Conservation (phyloP, 2,797 vertebrate species). For the Thunnus albacares region DNA sequence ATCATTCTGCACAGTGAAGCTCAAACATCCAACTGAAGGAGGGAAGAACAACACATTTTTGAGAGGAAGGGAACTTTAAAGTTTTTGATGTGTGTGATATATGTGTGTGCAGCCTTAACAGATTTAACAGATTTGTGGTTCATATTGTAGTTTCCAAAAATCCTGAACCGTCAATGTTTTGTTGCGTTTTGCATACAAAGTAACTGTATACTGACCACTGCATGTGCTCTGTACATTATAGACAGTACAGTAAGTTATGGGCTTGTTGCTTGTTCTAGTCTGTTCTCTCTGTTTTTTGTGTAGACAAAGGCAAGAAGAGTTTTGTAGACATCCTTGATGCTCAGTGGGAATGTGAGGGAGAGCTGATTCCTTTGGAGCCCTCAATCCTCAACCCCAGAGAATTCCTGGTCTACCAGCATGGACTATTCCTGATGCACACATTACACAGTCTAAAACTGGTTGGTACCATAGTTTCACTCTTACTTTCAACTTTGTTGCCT, state of each 20-base stretch:
- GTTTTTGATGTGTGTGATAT: no score
- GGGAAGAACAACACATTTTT: no score
- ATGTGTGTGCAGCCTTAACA: no score
- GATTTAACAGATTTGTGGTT: no score
- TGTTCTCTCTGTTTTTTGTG: constrained; percentile 34
- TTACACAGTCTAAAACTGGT: constrained; percentile 85
- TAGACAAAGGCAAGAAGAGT: constrained; percentile 63
- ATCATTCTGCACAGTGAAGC: no score
- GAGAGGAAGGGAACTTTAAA: no score
- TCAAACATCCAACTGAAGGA: no score
- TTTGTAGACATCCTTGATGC: constrained; percentile 83
- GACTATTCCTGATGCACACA: constrained; percentile 86
- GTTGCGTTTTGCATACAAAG: no score
- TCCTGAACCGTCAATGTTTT: no score
- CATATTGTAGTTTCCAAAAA: no score
- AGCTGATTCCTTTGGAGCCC: constrained; percentile 78
- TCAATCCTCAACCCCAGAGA: constrained; percentile 87
- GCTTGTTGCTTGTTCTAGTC: not conserved
- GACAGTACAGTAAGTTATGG: not conserved
- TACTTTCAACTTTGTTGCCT: not conserved
- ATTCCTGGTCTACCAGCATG: constrained; percentile 89
- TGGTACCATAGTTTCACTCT: constrained; percentile 30
- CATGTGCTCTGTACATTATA: no score
- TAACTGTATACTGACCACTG: no score
- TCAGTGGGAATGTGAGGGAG: constrained; percentile 82